These are phyloP conservation scores for Daphoenositta chrysoptera DNA, from an alignment of 2,113 vertebrate species.

Conservation along the genomic window DNA sequence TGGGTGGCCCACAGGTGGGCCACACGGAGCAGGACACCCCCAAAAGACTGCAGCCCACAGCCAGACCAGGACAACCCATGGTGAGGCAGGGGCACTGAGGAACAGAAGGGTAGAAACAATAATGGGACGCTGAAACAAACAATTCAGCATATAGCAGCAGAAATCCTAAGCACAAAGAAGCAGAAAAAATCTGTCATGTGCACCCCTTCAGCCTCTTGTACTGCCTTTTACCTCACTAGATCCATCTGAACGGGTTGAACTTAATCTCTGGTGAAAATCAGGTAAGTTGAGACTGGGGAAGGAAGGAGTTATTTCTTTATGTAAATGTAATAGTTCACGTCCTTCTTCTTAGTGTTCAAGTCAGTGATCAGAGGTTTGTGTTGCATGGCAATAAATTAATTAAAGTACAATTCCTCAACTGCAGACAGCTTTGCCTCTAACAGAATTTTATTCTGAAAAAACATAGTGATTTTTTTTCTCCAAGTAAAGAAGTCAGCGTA, in stretches of 20 bases:
- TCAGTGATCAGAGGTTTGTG: not conserved
- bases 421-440: not conserved
- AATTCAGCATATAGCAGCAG: not conserved
- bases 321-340: not conserved
- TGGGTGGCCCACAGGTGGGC: accelerated
- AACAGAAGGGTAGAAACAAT: not conserved
- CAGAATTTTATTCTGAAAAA: not conserved
- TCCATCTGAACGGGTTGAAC: not conserved
- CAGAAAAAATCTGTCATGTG: not conserved
- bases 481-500: not conserved
- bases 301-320: not conserved
- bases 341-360: not conserved
- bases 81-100: not conserved
- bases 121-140: not conserved
- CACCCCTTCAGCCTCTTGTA: accelerated
- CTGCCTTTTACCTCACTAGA: not conserved
- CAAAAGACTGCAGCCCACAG: not conserved
- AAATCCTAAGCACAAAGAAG: not conserved
- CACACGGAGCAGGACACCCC: accelerated
- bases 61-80: not conserved
- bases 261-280: not conserved
- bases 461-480: not conserved
- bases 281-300: not conserved
- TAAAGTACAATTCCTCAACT: not conserved
- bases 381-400: not conserved